Conservation (phyloP, 2,113 vertebrate genomes). For the Heptranchias perlo region DNA sequence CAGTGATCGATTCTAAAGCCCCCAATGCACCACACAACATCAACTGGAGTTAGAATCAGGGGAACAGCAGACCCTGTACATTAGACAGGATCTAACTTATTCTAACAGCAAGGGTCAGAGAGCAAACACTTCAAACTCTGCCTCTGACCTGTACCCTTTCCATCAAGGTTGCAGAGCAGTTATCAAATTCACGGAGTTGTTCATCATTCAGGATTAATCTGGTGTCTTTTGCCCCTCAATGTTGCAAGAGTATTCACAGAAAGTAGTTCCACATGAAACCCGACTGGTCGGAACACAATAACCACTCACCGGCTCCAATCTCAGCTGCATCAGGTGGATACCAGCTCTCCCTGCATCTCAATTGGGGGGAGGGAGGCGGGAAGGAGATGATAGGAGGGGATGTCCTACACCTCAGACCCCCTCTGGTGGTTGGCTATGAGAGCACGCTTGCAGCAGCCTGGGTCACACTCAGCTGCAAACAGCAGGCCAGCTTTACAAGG, state of each 20-base stretch:
- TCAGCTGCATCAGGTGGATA: neutral
- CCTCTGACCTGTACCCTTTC: neutral
- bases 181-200: neutral
- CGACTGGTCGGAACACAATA: neutral
- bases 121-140: neutral
- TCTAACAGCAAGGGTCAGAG: neutral
- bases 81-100: neutral
- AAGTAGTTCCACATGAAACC: neutral
- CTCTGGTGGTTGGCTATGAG: neutral
- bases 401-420: neutral
- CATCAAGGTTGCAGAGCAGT: neutral
- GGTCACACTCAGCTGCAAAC: neutral
- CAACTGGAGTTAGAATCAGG: neutral
- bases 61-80: neutral
- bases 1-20: neutral
- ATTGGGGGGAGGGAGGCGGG: neutral
- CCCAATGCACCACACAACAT: neutral
- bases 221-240: neutral
- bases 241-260: neutral
- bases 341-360: no score
- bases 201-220: neutral
- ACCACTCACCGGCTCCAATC: no score
- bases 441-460: neutral
- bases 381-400: neutral
- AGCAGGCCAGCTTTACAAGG: neutral